A percentile compares a stretch with the other conserved stretches of the same genome.
Evolutionary conservation across 1,140 invertebrate species (phyloP).

Genomic region (Cyphomyrmex costatus): DNA sequence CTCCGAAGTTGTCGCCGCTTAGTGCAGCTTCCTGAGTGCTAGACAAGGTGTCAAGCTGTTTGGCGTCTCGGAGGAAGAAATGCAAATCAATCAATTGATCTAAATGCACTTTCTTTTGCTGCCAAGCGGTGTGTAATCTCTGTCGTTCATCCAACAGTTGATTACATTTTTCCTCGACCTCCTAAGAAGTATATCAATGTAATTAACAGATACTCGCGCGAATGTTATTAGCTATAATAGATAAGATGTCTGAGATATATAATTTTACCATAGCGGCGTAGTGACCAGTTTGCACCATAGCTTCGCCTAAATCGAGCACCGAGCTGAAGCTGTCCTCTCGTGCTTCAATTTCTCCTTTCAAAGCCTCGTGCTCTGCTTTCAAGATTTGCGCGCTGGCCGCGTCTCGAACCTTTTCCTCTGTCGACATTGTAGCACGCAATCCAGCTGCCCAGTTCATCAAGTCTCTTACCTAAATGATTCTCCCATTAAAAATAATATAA

Average conservation of each 20-base stretch:
- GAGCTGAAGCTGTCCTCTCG: conserved; percentile 94
- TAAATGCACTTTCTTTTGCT: conserved; percentile 95
- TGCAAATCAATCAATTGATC: conserved; percentile 98
- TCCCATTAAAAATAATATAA: conserved; percentile 17
- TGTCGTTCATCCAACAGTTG: conserved; percentile 93
- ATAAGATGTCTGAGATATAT: no score
- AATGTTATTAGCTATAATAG: background rate
- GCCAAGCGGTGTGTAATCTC: conserved; percentile 94
- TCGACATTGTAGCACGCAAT: conserved; percentile 92
- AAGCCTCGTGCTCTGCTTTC: conserved; percentile 95
- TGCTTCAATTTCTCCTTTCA: conserved; percentile 98
- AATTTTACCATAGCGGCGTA: conserved; percentile 89
- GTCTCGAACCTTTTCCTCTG: conserved; percentile 94
- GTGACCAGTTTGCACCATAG: conserved; percentile 95
- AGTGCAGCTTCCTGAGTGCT: conserved; percentile 94
- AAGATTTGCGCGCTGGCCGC: conserved; percentile 95
- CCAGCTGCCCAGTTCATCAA: conserved; percentile 95
- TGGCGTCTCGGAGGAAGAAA: conserved; percentile 97
- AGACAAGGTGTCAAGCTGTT: conserved; percentile 96
- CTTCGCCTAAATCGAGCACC: conserved; percentile 93
- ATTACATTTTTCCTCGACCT: conserved; percentile 93
- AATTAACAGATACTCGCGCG: conserved; percentile 23
- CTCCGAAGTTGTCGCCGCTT: conserved; percentile 88
- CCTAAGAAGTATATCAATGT: conserved; percentile 81
- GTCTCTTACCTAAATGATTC: conserved; percentile 91